Base-by-base conservation (phyloP, 2,888 invertebrate genomes). In the Epistrophe grossulariae region DNA sequence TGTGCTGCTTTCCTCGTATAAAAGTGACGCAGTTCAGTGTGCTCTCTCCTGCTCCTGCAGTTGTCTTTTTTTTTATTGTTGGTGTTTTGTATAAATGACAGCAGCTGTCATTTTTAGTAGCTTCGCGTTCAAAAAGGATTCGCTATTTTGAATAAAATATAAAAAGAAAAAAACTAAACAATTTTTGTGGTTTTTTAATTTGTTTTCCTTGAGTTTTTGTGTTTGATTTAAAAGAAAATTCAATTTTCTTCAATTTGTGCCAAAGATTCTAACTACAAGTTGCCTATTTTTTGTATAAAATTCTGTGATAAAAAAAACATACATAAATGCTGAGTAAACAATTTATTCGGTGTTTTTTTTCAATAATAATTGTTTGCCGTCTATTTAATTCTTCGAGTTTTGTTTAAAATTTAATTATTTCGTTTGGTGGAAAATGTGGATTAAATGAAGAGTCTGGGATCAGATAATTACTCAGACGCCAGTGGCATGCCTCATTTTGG, bases 401-500 rank as follows among this genome's bases (percentile, higher is more conserved):
- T 71, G 66, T 70, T 60, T 68, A 17, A 60, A 40, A 48, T 31
- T 66, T 52, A 52, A 68, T 52, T 70, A 38, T 17, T 45, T 64
- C 7, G 31, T 52, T n/a, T n/a, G 68, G 15, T 35, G 50, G 48
- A 73, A 48, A 84, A 88, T 84, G 79, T 84, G 72, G 83, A 84
- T 77, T 88, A 88, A 88, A 89, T 89, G 89, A 89, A 88, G 85
- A 88, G 87, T 82, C 88, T 89, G 72, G 88, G 90, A 68, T 79
- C 89, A 59, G 89, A 89, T 62, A 89, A 84, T 84, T 89, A 90
- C 76, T 89, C 89, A 57, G 78, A 89, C 89, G 68, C 89, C 89
- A 81, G 89, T 88, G 70, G 43, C 24, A 92, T 92, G 92, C 92
- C 92, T 87, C 92, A 92, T 90, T 92, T 93, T 90, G 92, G 93